Conservation (phyloP, 2,113 vertebrate species). For the Picathartes gymnocephalus region DNA sequence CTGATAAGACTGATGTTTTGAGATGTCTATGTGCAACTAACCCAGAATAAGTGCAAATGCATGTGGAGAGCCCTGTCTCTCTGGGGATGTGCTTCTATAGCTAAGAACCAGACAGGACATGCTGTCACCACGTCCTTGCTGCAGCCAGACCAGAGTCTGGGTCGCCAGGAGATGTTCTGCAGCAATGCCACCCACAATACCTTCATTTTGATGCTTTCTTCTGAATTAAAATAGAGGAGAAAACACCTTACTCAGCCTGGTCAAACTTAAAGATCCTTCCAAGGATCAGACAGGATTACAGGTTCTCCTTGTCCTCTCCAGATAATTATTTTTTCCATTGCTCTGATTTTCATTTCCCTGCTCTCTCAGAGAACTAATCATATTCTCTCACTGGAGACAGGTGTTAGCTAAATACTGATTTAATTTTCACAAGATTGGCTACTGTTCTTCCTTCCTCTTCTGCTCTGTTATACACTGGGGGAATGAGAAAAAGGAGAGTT, state of each 20-base stretch:
- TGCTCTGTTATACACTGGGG: background rate
- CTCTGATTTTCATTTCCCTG: background rate
- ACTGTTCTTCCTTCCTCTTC: background rate
- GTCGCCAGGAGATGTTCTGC: background rate
- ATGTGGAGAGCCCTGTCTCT: background rate
- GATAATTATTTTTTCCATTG: background rate
- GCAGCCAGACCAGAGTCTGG: background rate
- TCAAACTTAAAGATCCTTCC: background rate
- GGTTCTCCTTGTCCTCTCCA: background rate
- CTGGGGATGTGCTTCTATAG: background rate
- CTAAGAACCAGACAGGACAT: background rate
- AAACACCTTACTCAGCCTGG: background rate
- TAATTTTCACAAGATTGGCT: background rate
- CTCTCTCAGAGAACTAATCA: background rate
- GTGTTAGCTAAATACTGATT: background rate
- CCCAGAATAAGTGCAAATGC: background rate
- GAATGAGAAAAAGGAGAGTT: background rate
- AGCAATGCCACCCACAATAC: fast-evolving
- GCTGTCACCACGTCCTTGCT: background rate
- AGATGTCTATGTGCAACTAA: background rate
- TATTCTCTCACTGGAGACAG: background rate
- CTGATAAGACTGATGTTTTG: background rate
- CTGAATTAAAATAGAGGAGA: background rate
- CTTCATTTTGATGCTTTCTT: background rate
- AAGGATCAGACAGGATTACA: background rate